Evolutionary conservation across 2,113 vertebrate genomes (phyloP), one percentile per base, ranked within the genome.

Genomic region (Corvus hawaiiensis): DNA sequence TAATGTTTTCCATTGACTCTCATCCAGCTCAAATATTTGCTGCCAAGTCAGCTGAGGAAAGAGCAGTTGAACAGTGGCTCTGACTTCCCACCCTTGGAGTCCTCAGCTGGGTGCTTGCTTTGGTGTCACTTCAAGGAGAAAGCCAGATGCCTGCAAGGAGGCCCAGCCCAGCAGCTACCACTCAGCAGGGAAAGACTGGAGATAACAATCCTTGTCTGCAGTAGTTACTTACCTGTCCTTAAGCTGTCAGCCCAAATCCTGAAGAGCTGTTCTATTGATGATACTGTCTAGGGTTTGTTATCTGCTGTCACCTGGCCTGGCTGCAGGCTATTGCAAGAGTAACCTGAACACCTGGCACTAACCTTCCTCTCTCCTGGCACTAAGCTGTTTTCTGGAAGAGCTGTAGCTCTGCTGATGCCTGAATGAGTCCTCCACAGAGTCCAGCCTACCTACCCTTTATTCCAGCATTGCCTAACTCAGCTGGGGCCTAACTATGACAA

Each of bases 11-110:
- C 8, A 4, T 59, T 93, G 83, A 80, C 58, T 52, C 72, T 76
- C 49, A 64, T 68, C 79, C 83, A 92, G 84, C 44, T 88, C 46
- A 86, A 79, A 76, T 66, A 92, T 82, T 93, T 94, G 85, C 67
- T 92, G 82, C 88, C 66, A 72, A 78, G 74, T 74, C 68, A 84
- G 59, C 73, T 77, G 77, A 84, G 77, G 78, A 66, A 91, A 33
- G 73, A 84, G 37, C 32, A 35, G 49, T 32, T 8, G 9, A 39
- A 21, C 2, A 3, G 46, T 62, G 69, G 46, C 59, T 89, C 55
- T 49, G 73, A 37, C 87, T 77, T 62, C 56, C 33, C 1, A 0
- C 17, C 39, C 22, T 89, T 13, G 0, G 0, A 54, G 66, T 69
- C 43, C 68, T 62, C 84, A 66, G 73, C 61, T 43, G 54, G 37